phyloP scores from a whole-genome alignment of 2,797 vertebrate species.

The Lacerta viridis region DNA sequence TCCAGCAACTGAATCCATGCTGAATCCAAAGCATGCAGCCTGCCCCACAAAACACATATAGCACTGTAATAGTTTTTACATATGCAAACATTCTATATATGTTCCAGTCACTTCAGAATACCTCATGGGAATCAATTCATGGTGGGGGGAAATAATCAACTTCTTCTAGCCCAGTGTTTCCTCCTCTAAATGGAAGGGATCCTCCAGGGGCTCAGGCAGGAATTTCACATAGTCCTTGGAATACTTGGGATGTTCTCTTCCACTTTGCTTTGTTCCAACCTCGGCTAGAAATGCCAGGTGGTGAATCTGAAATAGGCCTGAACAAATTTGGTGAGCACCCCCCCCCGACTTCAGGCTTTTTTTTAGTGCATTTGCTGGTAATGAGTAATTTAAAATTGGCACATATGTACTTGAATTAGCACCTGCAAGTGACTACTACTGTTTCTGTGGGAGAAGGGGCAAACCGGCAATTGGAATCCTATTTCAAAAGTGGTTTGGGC shows the following conservation, averaged over 20 bases:
- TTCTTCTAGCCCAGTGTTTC: background rate
- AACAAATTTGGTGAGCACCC: background rate
- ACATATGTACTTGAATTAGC: background rate
- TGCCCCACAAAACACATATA: too few relatives aligned
- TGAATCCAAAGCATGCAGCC: too few relatives aligned
- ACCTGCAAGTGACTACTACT: background rate
- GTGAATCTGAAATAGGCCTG: background rate
- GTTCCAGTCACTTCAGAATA: too few relatives aligned
- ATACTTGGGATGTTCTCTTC: background rate
- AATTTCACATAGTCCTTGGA: background rate
- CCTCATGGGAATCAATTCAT: too few relatives aligned
- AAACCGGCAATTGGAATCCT: background rate
- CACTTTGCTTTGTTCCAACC: background rate
- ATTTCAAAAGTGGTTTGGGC: background rate
- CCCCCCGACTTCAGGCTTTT: background rate
- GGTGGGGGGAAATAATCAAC: background rate
- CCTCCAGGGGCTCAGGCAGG: background rate
- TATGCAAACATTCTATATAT: too few relatives aligned
- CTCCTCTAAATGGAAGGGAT: background rate
- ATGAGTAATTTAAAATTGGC: background rate
- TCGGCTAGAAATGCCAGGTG: background rate
- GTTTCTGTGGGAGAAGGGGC: background rate
- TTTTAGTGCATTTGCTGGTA: background rate
- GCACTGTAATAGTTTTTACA: too few relatives aligned
- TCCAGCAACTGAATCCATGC: too few relatives aligned